These are phyloP conservation scores for Alsophila aescularia DNA, from an alignment of 2,888 invertebrate species.

Conservation along the genomic window DNA sequence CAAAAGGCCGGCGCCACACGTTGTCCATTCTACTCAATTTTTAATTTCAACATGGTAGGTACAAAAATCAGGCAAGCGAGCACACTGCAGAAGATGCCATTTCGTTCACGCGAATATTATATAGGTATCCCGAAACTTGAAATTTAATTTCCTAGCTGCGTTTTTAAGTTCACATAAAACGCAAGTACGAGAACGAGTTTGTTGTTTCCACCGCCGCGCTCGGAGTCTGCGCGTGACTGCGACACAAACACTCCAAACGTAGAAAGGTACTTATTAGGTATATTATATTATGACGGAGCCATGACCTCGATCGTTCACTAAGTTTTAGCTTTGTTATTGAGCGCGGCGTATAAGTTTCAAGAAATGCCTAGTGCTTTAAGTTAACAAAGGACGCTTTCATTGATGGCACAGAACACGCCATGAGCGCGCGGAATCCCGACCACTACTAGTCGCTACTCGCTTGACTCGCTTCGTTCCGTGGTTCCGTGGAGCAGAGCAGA, in stretches of 20 bases:
- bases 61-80: not conserved
- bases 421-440: slow-evolving; percentile 57
- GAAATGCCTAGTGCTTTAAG: slow-evolving; percentile 42
- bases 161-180: slow-evolving; percentile 37
- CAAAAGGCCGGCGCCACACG: slow-evolving; percentile 62
- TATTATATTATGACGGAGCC: slow-evolving; percentile 26
- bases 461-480: too few relatives aligned
- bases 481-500: slow-evolving; percentile 53
- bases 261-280: too few relatives aligned
- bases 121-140: slow-evolving; percentile 30
- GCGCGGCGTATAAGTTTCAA: slow-evolving; percentile 46
- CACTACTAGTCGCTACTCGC: slow-evolving; percentile 65
- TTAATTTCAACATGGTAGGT: slow-evolving; percentile 21
- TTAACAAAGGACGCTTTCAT: slow-evolving; percentile 61
- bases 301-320: slow-evolving; percentile 70
- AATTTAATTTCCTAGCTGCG: slow-evolving; percentile 41
- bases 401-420: slow-evolving; percentile 48
- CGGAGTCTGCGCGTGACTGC: slow-evolving; percentile 63
- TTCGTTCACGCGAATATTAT: slow-evolving; percentile 1
- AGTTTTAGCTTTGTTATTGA: slow-evolving; percentile 49
- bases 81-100: slow-evolving; percentile 2
- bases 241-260: slow-evolving; percentile 43
- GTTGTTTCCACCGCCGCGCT: slow-evolving; percentile 56
- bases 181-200: slow-evolving; percentile 51
- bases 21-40: slow-evolving; percentile 43